Evolutionary conservation across 1,140 invertebrate species (phyloP), one percentile per base, ranked within the genome.

Genomic region (Elysia chlorotica): DNA sequence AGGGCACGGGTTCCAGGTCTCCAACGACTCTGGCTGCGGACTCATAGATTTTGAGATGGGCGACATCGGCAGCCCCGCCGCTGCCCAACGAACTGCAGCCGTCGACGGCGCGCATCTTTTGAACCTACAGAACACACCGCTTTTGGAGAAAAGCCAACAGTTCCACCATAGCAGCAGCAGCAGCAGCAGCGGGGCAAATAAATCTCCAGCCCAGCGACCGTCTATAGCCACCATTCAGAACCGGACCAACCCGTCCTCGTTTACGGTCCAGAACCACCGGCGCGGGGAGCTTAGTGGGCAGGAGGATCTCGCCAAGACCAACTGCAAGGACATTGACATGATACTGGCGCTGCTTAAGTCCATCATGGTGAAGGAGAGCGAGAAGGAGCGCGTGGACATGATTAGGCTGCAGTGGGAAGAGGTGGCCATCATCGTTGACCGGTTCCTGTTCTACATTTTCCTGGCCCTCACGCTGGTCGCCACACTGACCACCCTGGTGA

Each of bases 401-500:
- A 31, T 71, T 21, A 62, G 48, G n/a, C 56, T 76, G 31, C 88
- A 90, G 76, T 99, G 98, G 98, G 98, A 98, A 85, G 99, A 99
- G 87, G 97, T 99, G 6, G 96, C 97, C 33, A 98, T 98, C 95
- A 96, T 99, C 41, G 97, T 99, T 78, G 98, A 99, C 90, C 92
- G 97, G 81, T 90, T 99, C 62, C 95, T 99, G 86, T 91, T 99
- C 71, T 97, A 97, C 87, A 92, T 99, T 79, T 99, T 99, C 89
- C 98, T 99, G 88, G 91, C 96, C 54, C 95, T 98, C 19, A 99
- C 98, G 31, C 93, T 95, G 21, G 92, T 94, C 17, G 91, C 90
- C 23, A 99, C 97, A 1, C 91, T 99, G 75, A 95, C 95, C 35
- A 99, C 99, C 78, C 89, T 99, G n/a, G 96, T 99, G 92, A 95